Conservation (phyloP, 2,113 vertebrate species). For the Forbesichthys agassizii region DNA sequence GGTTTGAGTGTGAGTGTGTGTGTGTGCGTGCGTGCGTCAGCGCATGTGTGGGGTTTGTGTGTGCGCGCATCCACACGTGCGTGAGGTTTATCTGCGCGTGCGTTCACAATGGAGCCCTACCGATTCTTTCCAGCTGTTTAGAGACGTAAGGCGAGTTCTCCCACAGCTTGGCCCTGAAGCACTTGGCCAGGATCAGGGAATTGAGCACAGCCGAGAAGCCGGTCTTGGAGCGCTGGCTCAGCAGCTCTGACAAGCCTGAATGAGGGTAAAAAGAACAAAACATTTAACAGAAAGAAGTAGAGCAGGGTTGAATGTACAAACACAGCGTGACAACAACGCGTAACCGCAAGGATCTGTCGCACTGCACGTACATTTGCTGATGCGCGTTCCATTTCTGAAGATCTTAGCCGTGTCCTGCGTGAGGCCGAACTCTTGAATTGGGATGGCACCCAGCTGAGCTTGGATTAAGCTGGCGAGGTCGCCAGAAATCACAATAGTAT, state of each 20-base stretch:
- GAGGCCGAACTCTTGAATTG: slow-evolving; percentile 93
- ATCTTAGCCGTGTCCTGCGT: slow-evolving; percentile 92
- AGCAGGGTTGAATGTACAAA: background rate
- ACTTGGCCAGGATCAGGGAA: slow-evolving; percentile 89
- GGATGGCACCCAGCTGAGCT: slow-evolving; percentile 91
- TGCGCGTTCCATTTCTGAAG: slow-evolving; percentile 89
- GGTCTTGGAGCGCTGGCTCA: slow-evolving; percentile 79
- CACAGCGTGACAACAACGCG: background rate
- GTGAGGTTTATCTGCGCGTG: no score
- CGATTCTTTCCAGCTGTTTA: slow-evolving; percentile 96
- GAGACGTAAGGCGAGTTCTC: slow-evolving; percentile 92
- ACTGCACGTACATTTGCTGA: slow-evolving; percentile 87
- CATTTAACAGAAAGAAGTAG: background rate
- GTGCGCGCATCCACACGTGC: no score
- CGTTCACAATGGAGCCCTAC: slow-evolving; percentile 62
- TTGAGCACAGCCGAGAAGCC: slow-evolving; percentile 83
- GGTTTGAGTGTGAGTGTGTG: background rate
- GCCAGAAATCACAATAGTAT: background rate
- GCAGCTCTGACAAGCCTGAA: slow-evolving; percentile 89
- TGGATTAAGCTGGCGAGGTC: slow-evolving; percentile 88
- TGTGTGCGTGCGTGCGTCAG: no score
- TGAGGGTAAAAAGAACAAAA: slow-evolving; percentile 9
- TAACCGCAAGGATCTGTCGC: background rate
- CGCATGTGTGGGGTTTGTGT: no score
- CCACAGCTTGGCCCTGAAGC: slow-evolving; percentile 94